Evolutionary conservation across 2,797 vertebrate species (phyloP), one percentile per base, ranked within the genome.

Genomic region (Gymnothorax javanicus): DNA sequence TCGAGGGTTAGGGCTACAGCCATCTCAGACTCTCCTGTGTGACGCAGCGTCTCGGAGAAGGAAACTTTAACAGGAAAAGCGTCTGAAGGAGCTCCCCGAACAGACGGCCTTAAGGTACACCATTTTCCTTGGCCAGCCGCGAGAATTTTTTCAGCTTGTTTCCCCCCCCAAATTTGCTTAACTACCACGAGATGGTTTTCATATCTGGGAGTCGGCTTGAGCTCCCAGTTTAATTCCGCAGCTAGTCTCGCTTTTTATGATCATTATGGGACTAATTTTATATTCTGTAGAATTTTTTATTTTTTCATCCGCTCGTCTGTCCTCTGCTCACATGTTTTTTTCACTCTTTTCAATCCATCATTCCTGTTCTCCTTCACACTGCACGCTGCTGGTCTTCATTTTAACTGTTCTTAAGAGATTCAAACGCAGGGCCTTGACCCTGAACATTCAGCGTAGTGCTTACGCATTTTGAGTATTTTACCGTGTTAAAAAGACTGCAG

Each of bases 41-140:
- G 95, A 96, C 95, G 95, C 95, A 96, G 93, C 92, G 95, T 96
- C 95, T 96, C 94, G 92, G 92, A 94, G 93, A 94, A 93, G 93
- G 93, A 94, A 93, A 94, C 93, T 94, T 93, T 91, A 93, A 96
- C 94, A 95, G 95, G 95, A 96, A 96, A 95, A 90, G 94, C 94
- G 94, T 93, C 94, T 94, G 94, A 94, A 94, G 93, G 94, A 92
- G 93, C 94, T 94, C 94, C 93, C 94, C 92, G 94, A 92, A 91
- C 94, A 94, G 93, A 87, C 90, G 90, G 93, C 93, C 92, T 92
- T 92, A 91, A 93, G 94, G 93, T 94, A 94, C 92, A 91, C 62
- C 62, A 1, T 96, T 96, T 96, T 95, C 93, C 94, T 96, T 96
- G 96, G 96, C 94, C 91, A 89, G 91, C 91, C 86, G 82, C 87